Percentiles rank a stretch among this genome's conserved stretches.
Conservation (phyloP, 2,797 vertebrate species). For the Neostethus bicornis region DNA sequence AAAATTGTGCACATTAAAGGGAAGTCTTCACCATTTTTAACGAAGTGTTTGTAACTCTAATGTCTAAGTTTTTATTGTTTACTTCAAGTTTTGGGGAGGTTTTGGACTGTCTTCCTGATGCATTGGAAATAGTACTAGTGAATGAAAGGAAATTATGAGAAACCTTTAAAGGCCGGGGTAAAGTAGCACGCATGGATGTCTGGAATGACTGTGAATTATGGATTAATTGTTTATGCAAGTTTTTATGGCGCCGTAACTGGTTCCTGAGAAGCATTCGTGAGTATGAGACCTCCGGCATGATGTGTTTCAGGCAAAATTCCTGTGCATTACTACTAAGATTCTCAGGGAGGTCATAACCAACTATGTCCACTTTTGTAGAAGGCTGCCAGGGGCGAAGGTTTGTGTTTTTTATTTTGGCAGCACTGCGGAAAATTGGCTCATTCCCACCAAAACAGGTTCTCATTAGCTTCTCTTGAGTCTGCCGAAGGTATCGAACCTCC, state of each 20-base stretch:
- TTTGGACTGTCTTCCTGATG: constrained; percentile 37
- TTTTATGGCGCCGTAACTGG: constrained; percentile 74
- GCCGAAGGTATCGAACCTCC: constrained; percentile 81
- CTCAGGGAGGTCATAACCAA: constrained; percentile 85
- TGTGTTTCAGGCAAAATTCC: constrained; percentile 85
- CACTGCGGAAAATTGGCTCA: constrained; percentile 74
- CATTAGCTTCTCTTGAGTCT: constrained; percentile 78
- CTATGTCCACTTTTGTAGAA: constrained; percentile 83
- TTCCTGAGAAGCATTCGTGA: constrained; percentile 80
- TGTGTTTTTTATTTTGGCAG: constrained; percentile 84
- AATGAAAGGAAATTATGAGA: constrained; percentile 29
- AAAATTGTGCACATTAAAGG: constrained; percentile 47
- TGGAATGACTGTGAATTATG: constrained; percentile 39
- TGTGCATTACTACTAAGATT: constrained; percentile 68
- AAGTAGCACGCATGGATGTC: constrained; percentile 29
- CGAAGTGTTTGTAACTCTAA: constrained; percentile 38
- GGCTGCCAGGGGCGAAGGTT: constrained; percentile 89
- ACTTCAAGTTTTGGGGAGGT: constrained; percentile 32
- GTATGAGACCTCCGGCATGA: constrained; percentile 87
- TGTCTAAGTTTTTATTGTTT: constrained; percentile 22
- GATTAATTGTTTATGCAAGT: constrained; percentile 32
- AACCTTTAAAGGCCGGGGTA: constrained; percentile 43
- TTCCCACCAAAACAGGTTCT: constrained; percentile 79
- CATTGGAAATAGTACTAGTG: constrained; percentile 12
- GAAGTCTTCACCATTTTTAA: constrained; percentile 25